Evolutionary conservation across 2,113 vertebrate genomes (phyloP).

Genomic region (Tragelaphus strepsiceros): DNA sequence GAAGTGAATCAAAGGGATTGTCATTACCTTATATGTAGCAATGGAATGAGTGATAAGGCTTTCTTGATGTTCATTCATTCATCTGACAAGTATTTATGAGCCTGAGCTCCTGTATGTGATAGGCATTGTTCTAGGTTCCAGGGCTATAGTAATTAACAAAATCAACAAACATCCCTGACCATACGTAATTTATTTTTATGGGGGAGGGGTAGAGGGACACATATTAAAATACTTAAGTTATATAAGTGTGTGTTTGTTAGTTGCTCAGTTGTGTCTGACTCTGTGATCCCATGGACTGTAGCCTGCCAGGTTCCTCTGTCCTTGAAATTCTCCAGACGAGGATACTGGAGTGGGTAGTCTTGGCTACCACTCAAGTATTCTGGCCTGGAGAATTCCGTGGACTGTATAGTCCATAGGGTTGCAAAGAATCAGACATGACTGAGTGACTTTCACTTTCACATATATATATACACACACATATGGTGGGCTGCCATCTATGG

Average conservation of each 20-base stretch:
- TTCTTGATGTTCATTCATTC: background rate
- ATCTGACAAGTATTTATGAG: background rate
- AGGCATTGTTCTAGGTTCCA: background rate
- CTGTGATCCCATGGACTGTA: background rate
- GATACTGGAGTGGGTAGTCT: background rate
- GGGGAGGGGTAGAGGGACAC: background rate
- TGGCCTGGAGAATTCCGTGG: background rate
- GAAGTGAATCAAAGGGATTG: background rate
- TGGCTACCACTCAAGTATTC: background rate
- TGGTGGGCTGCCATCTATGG: background rate
- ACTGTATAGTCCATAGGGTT: background rate
- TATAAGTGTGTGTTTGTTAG: background rate
- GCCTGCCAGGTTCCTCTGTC: background rate
- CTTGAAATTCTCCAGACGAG: background rate
- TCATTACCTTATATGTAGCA: background rate
- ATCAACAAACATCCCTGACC: background rate
- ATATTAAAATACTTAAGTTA: background rate
- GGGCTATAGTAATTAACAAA: background rate
- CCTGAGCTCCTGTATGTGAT: background rate
- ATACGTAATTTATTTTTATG: background rate
- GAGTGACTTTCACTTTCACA: background rate
- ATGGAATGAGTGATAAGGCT: background rate
- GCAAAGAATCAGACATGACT: background rate
- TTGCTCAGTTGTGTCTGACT: background rate
- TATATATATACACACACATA: fast-evolving